Percentiles rank a stretch among this genome's conserved stretches.
phyloP scores from a whole-genome alignment of 2,113 vertebrate species.

The Cariama cristata region DNA sequence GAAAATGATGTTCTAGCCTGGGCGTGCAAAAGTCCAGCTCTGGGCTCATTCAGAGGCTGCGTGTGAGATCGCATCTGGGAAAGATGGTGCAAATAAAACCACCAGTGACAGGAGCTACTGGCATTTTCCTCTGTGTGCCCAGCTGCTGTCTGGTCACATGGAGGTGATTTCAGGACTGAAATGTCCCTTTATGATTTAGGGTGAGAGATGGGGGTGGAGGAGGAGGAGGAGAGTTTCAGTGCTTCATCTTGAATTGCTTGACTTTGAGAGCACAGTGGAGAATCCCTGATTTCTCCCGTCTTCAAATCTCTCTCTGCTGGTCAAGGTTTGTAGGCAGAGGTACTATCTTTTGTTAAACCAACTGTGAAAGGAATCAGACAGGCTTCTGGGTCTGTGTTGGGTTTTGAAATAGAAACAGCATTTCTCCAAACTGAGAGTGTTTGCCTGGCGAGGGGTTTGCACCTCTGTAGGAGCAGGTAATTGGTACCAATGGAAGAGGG shows the following conservation, averaged over 20 bases:
- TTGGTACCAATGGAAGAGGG: not conserved
- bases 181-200: not conserved
- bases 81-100: not conserved
- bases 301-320: not conserved
- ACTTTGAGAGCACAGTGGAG: not conserved
- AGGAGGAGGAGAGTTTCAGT: not conserved
- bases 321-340: not conserved
- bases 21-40: not conserved
- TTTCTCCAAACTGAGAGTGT: not conserved
- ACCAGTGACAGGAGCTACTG: not conserved
- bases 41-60: not conserved
- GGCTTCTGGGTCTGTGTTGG: not conserved
- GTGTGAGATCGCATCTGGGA: not conserved
- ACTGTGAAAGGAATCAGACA: not conserved
- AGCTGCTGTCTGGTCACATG: not conserved
- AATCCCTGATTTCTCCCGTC: not conserved
- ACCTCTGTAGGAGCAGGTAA: not conserved
- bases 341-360: not conserved
- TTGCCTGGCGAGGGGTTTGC: not conserved
- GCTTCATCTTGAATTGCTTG: not conserved
- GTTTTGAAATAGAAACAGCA: not conserved
- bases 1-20: not conserved
- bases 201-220: not conserved
- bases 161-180: not conserved
- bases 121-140: not conserved